Conservation (phyloP, 2,888 invertebrate species). For the Dryomyza anilis region DNA sequence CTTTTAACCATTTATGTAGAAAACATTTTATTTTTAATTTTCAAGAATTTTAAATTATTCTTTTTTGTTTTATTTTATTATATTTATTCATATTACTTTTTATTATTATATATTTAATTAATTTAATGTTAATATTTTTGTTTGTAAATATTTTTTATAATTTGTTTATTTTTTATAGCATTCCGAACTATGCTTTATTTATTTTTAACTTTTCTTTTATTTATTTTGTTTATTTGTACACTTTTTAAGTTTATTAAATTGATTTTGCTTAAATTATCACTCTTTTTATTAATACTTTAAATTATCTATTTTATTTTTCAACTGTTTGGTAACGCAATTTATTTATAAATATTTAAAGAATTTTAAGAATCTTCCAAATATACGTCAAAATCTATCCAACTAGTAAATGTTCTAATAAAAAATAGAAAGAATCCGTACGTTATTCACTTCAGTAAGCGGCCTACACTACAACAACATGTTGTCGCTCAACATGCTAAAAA, state of each 20-base stretch:
- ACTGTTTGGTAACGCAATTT: too few species aligned
- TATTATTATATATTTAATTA: too few species aligned
- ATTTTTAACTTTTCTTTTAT: not conserved
- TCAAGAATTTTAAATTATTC: not conserved
- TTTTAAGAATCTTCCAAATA: too few species aligned
- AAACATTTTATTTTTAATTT: not conserved
- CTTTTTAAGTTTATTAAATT: not conserved
- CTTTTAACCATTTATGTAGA: too few species aligned
- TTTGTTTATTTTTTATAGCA: too few species aligned
- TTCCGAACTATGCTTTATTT: not conserved
- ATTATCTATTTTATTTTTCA: not conserved
- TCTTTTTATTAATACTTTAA: not conserved
- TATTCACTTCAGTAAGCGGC: conserved; percentile 5
- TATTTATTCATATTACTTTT: not conserved
- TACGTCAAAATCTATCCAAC: too few species aligned
- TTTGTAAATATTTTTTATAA: too few species aligned
- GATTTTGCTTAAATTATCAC: not conserved
- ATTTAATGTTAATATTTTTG: too few species aligned
- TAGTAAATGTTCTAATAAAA: too few species aligned
- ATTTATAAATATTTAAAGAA: too few species aligned
- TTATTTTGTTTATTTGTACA: not conserved
- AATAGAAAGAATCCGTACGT: not conserved
- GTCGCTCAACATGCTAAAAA: conserved; percentile 50
- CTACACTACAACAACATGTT: conserved; percentile 44
- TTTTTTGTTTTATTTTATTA: not conserved